A percentile compares a stretch with the other conserved stretches of the same genome.
Evolutionary conservation across 2,113 vertebrate genomes (phyloP).

Genomic region (Physeter macrocephalus): DNA sequence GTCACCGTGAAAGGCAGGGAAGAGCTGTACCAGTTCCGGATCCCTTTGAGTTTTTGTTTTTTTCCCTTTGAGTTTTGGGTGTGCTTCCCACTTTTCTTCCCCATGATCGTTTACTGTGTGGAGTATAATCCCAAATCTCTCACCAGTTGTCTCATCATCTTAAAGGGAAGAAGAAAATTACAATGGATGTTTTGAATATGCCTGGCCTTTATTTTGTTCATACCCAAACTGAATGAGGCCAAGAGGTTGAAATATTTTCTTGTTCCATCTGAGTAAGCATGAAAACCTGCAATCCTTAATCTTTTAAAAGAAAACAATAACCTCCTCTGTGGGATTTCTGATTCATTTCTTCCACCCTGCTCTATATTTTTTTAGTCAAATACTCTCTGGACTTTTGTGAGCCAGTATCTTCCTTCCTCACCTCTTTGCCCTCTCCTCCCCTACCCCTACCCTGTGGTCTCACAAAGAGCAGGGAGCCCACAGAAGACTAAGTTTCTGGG

Average conservation of each 20-base stretch:
- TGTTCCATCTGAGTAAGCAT: constrained; percentile 64
- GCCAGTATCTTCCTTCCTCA: neutral
- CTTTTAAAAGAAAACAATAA: constrained; percentile 54
- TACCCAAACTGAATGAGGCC: constrained; percentile 29
- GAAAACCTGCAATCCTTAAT: constrained; percentile 51
- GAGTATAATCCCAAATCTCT: constrained; percentile 9
- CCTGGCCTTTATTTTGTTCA: constrained; percentile 57
- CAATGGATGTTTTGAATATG: constrained; percentile 46
- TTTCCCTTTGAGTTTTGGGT: neutral
- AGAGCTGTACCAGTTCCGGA: neutral
- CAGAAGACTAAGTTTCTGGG: constrained; percentile 44
- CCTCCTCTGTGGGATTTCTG: constrained; percentile 30
- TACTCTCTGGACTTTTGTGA: neutral
- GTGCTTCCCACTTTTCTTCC: neutral
- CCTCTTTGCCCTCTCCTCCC: neutral
- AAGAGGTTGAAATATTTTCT: constrained; percentile 61
- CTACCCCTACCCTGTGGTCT: neutral
- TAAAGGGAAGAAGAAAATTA: constrained; percentile 36
- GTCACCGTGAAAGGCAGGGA: neutral
- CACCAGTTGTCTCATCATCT: constrained; percentile 23
- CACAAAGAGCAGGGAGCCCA: constrained; percentile 50
- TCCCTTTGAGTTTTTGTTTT: neutral
- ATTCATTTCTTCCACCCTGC: constrained; percentile 46
- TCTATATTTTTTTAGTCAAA: neutral
- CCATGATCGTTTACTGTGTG: neutral